Evolutionary conservation across 2,797 vertebrate species (phyloP), one percentile per base, ranked within the genome.

Genomic region (Hephaestus fuliginosus): DNA sequence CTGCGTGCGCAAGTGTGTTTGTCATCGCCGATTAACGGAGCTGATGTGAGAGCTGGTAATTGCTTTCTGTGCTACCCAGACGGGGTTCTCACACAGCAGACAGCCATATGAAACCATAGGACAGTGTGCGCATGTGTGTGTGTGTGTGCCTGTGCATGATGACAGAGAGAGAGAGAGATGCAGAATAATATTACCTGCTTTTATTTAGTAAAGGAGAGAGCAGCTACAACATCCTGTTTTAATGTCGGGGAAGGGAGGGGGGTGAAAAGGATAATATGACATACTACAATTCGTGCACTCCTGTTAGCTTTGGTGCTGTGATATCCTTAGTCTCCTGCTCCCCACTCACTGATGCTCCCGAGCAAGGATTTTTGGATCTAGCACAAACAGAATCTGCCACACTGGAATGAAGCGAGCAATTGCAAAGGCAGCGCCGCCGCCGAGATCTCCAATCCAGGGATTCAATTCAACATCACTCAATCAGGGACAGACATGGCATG

Each of bases 21-120:
- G 90, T 86, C 70, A 4, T 62, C 25, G 22, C 7, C 57, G 83
- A 88, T 91, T 88, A 92, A 70, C 70, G 48, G 78, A 77, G 79
- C 67, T 82, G 87, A 89, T 79, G 83, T 64, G 81, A 78, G 83
- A 76, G 85, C 76, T 77, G 76, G 86, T 93, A 93, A 94, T 94
- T 91, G 85, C 78, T 76, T 85, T 89, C 86, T 85, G 88, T 74
- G 81, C 78, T 76, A 60, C 77, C 85, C 83, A 78, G 70, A 73
- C 86, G 76, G 78, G 69, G 60, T 83, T 86, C 58, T 78, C 78
- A 85, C 69, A 80, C 81, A 80, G 80, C 75, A 77, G 62, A 73
- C 78, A 82, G 52, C 67, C 70, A 72, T 46, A 52, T 28, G 63
- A 76, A 81, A 81, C 81, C 80, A 82, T 70, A 80, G 51, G 63